Base-by-base conservation (phyloP, 2,888 invertebrate species). In the Spodoptera picta region DNA sequence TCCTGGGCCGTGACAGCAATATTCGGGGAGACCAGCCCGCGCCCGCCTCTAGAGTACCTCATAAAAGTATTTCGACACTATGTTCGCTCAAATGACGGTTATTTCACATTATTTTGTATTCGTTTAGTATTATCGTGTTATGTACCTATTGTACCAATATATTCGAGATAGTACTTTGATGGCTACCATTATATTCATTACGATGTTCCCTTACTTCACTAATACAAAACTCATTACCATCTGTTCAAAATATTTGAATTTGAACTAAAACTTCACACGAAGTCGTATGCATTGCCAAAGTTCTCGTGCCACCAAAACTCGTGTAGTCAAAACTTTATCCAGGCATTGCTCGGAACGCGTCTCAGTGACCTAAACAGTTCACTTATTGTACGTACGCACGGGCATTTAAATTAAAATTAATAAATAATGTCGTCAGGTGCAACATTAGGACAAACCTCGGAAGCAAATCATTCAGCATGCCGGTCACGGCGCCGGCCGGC, bases 1-100 rank as follows among this genome's bases (percentile, higher is more conserved):
- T 79, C 64, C 58, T 57, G 63, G 64, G 61, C 77, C 78, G 79
- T 77, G 77, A 79, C 79, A 71, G 64, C 69, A 69, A 79, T 78
- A 78, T 74, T 74, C 66, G 54, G 65, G 48, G 49, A 58, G 65
- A 73, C 76, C 73, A 70, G 47, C 50, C 55, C 50, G 79, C 77
- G 47, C 50, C 55, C 50, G 79, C 77, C 71, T 79, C 74, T 45
- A 61, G 47, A 76, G 57, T 71, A 61, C 59, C 74, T 70, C 77
- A 73, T 79, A 65, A 70, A 66, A 67, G 62, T 79, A 63, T 76
- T 73, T 62, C 44, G 49, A 51, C 49, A 64, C 67, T 63, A 72
- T 75, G 72, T 61, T 49, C 73, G 73, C 64, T 59, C 63, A 63
- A 73, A 65, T 59, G 61, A 27, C 65, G 58, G 68, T 69, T 79